Base-by-base conservation (phyloP, 2,888 invertebrate species). In the Gari tellinella region DNA sequence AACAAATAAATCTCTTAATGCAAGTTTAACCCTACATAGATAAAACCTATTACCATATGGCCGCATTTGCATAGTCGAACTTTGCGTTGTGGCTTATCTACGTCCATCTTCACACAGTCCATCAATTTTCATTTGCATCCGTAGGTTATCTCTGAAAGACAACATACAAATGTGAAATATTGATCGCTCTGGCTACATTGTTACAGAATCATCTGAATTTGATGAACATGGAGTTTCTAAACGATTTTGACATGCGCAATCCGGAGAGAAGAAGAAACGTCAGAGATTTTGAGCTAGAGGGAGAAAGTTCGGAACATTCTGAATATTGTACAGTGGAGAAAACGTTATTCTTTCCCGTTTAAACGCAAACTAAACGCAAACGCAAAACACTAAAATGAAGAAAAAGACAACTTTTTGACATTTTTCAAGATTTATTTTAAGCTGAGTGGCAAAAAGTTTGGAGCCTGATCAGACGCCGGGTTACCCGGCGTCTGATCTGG, bases 41-140 rank as follows among this genome's bases (percentile, higher is more conserved):
- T 62, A 52, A 45, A 62, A 25, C 15, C 62, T 52, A 53, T 62
- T 62, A 62, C 31, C 10, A 38, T 12, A 38, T 21, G 23, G 15
- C 38, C 60, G 56, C 66, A 72, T 76, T 76, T 72, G 65, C 76
- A 76, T 76, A 67, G 37, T 31, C 48, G 40, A 41, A 57, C 41
- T 56, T 56, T 56, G 31, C 61, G 48, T 31, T 25, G 46, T 31
- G 49, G 51, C 37, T 38, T 65, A 72, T 72, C 72, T 68, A 31
- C 23, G 8, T 14, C 26, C 52, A 76, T 76, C 76, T 46, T 38
- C 55, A 46, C 61, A 76, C 65, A 61, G 68, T 56, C 72, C 73
- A 74, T 72, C 72, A 76, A 76, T 60, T 76, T 72, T 68, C 76
- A 72, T 76, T 76, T 68, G 72, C 61, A 68, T 51, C 60, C 26